These are phyloP conservation scores for Caenorhabditis sp. DNA, from an alignment of 2,888 invertebrate genomes.

Conservation along the genomic window DNA sequence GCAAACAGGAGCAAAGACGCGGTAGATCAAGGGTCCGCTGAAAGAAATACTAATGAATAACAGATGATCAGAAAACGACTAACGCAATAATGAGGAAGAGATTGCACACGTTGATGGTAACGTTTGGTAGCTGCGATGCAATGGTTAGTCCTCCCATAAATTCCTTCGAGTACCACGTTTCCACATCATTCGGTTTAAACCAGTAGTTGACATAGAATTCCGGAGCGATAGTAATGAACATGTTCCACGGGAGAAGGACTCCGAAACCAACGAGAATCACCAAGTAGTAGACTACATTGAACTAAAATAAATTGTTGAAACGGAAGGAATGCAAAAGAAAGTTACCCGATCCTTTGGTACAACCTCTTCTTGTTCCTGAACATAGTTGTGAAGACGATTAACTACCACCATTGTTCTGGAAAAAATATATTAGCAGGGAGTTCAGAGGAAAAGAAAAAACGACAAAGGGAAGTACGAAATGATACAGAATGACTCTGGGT, in stretches of 20 bases:
- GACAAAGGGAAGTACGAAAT: no score
- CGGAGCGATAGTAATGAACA: conserved; percentile 91
- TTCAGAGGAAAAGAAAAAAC: neutral
- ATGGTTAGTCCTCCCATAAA: conserved; percentile 93
- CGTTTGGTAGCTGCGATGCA: conserved; percentile 94
- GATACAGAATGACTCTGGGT: no score
- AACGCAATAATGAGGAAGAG: conserved; percentile 76
- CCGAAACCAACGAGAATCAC: conserved; percentile 95
- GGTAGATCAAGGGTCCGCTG: conserved; percentile 90
- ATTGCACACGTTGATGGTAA: conserved; percentile 88
- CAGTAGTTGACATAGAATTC: conserved; percentile 90
- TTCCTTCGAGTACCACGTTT: conserved; percentile 87
- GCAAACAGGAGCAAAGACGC: conserved; percentile 86
- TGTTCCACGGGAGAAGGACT: conserved; percentile 96
- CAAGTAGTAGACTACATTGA: conserved; percentile 88
- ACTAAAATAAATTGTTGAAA: neutral
- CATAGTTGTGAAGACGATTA: conserved; percentile 15
- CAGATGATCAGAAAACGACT: neutral
- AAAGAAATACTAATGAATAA: conserved; percentile 1
- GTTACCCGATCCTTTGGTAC: conserved; percentile 30
- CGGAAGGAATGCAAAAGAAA: neutral
- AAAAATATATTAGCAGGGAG: neutral
- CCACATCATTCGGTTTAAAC: conserved; percentile 84
- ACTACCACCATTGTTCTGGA: conserved; percentile 18
- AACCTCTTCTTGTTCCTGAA: conserved; percentile 3